Evolutionary conservation across 2,888 invertebrate species (phyloP), one percentile per base, ranked within the genome.

Genomic region (Malthinus flaveolus): DNA sequence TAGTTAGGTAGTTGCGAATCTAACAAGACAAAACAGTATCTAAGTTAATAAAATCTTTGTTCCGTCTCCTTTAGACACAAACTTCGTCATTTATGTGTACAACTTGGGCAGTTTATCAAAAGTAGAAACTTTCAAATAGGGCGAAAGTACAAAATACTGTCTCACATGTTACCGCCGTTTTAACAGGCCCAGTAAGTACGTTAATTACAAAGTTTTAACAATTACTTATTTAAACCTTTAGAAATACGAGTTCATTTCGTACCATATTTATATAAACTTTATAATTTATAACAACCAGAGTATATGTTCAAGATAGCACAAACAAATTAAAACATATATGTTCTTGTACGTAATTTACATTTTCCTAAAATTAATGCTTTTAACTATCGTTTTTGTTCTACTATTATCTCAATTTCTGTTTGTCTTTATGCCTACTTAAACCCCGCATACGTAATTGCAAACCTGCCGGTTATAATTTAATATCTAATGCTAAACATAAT

Each of bases 81-180:
- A 66, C 66, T 66, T 66, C 55, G 63, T 63, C 64, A 66, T 66
- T 64, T 66, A 64, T 60, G 66, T 61, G 62, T 50, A 61, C 50
- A 64, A 66, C 64, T 66, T 61, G 32, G 56, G 61, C 64, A 63
- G 66, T 66, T 64, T 66, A 66, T 66, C 64, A 66, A 66, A 66
- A 63, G 66, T 66, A 51, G 55, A 61, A 64, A 64, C 63, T 66
- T 66, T 63, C 58, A 46, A 59, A 55, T 61, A 47, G 44, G 45
- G 23, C 57, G 53, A 61, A 54, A 54, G 59, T 49, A 51, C 51
- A 59, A 65, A 63, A 59, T 65, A 63, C 61, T 61, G 63, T 56
- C 60, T 65, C 63, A 65, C 63, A 63, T 65, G 63, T 56, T 63
- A 47, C 65, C 52, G 33, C 57, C 57, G 55, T 63, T 39, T 39